Percentiles rank a stretch among this genome's conserved stretches.
Conservation (phyloP, 2,113 vertebrate genomes). For the Haemorhous mexicanus region DNA sequence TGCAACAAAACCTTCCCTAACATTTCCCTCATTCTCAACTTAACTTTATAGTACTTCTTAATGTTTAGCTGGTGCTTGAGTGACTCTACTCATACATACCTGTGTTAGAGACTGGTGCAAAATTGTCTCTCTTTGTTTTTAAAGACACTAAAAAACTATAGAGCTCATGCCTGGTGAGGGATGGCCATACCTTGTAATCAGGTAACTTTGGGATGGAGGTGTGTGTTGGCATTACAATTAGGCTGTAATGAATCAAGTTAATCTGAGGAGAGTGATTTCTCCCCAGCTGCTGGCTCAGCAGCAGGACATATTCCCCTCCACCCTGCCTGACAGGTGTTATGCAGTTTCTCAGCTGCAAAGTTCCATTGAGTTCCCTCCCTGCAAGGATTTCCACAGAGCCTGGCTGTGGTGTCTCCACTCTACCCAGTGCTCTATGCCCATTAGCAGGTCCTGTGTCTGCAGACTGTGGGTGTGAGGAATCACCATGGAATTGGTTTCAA, state of each 20-base stretch:
- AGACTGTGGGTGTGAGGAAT: not conserved
- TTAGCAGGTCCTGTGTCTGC: not conserved
- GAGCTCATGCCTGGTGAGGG: fast-evolving
- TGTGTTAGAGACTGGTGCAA: not conserved
- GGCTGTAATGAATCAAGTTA: not conserved
- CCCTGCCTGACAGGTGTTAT: not conserved
- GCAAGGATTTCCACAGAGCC: not conserved
- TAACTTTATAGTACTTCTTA: not conserved
- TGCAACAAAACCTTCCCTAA: fast-evolving
- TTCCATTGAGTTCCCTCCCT: fast-evolving
- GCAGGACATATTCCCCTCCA: not conserved
- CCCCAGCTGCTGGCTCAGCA: not conserved
- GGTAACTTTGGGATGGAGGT: not conserved
- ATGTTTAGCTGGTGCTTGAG: not conserved
- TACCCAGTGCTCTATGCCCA: not conserved
- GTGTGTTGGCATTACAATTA: not conserved
- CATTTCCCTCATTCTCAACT: not conserved
- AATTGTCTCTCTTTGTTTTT: not conserved
- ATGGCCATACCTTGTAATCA: fast-evolving
- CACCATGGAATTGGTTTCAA: not conserved
- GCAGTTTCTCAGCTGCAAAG: not conserved
- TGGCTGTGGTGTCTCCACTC: fast-evolving
- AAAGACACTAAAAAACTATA: not conserved
- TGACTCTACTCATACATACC: too few relatives aligned
- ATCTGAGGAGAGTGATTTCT: not conserved